Percentiles rank a stretch among this genome's conserved stretches.
These are phyloP conservation scores for Anoncus sp. DNA, from an alignment of 2,888 invertebrate species.

Conservation along the genomic window DNA sequence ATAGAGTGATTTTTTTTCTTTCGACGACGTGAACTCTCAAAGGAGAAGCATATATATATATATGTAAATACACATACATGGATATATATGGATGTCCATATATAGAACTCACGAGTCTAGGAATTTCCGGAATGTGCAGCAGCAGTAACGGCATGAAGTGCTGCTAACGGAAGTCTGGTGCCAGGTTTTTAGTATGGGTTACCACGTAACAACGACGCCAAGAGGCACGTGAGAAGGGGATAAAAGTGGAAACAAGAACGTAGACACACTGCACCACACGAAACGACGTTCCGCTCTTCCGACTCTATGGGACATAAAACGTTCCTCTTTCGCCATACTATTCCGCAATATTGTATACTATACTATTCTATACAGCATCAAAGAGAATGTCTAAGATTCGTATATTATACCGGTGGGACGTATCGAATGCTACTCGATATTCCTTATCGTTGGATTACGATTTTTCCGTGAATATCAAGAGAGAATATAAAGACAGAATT, in stretches of 20 bases:
- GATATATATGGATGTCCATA: constrained; percentile 42
- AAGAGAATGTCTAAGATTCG: constrained; percentile 18
- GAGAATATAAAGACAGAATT: not conserved
- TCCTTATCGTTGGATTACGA: constrained; percentile 7
- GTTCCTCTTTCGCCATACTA: constrained; percentile 31
- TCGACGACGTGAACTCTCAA: too few species aligned
- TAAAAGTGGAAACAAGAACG: constrained; percentile 19
- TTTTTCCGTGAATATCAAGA: constrained; percentile 1
- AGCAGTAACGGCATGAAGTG: constrained; percentile 33
- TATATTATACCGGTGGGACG: constrained; percentile 28
- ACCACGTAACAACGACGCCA: constrained; percentile 21
- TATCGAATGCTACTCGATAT: constrained; percentile 41
- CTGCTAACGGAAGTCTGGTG: constrained; percentile 45
- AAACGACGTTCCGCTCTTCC: constrained; percentile 28
- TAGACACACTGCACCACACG: constrained; percentile 25
- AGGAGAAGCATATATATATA: too few species aligned
- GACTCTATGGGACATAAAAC: constrained; percentile 47
- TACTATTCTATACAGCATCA: constrained; percentile 10
- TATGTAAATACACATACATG: constrained; percentile 65
- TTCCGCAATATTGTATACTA: constrained; percentile 21
- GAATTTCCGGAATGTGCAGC: constrained; percentile 52
- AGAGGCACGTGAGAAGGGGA: not conserved
- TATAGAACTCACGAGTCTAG: constrained; percentile 28
- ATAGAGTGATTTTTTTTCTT: too few species aligned
- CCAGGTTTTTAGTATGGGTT: constrained; percentile 20